Base-by-base conservation (phyloP, 64 coral and sea anemone genomes). In the Pocillopora damicornis region DNA sequence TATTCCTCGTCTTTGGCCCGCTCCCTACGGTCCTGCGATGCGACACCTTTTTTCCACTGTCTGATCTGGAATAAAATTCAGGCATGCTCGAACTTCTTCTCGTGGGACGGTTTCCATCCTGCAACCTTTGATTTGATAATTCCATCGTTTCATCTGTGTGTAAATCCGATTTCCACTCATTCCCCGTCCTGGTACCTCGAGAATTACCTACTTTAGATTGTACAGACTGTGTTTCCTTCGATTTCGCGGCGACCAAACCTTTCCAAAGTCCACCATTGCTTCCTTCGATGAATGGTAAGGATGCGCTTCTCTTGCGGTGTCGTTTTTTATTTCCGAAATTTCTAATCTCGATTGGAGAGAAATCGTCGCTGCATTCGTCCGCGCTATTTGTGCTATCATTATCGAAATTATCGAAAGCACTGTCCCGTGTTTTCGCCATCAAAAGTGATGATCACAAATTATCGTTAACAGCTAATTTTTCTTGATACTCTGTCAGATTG, bases 31-130 rank as follows among this genome's bases (percentile, higher is more conserved):
- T 37, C 62, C 18, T 73, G 23, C 18, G 71, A 37, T 74, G 45
- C 35, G 7, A 12, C 58, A 61, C 66, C 13, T 81, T 37, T 67
- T 81, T 81, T 35, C 37, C 59, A 9, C 14, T 11, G 12, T 73
- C 63, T 74, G 88, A 73, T 59, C 74, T 23, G 26, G 45, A 30
- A 63, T 83, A 90, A 90, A 90, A 90, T 78, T 90, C 79, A 16
- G 88, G 88, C 88, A 90, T 76, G 60, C 88, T 90, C 15, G 71
- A 74, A 15, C 88, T 90, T 76, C 88, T 72, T 38, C 88, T 45
- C 12, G 79, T 62, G 1, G 79, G 74, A 82, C 73, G 36, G 15
- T 36, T 20, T 26, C 82, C 67, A 18, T 36, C 37, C 20, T 8
- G 20, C 36, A 18, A 51, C 13, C 12, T 75, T 11, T 64, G 61